phyloP scores from a whole-genome alignment of 1,140 invertebrate genomes.

The Lasioglossum albipes region DNA sequence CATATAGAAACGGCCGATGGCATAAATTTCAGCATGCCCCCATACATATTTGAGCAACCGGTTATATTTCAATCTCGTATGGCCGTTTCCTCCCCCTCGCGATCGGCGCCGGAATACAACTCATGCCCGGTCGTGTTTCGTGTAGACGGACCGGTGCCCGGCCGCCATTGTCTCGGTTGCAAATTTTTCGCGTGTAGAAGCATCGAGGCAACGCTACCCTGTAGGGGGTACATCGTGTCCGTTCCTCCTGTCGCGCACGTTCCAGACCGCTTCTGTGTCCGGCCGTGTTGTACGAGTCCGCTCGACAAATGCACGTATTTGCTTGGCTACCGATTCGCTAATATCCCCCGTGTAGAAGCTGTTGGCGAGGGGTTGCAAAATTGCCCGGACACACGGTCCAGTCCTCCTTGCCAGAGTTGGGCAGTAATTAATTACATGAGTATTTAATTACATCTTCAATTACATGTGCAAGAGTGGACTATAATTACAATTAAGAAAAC shows the following conservation, averaged over 20 bases:
- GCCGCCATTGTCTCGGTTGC: slow-evolving; percentile 77
- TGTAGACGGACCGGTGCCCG: slow-evolving; percentile 58
- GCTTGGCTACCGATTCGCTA: slow-evolving; percentile 58
- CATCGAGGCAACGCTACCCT: slow-evolving; percentile 56
- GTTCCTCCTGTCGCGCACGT: not conserved
- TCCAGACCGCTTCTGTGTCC: slow-evolving; percentile 38
- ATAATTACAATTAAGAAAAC: too few relatives aligned
- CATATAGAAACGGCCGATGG: not conserved
- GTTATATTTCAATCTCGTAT: slow-evolving; percentile 78
- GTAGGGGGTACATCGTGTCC: slow-evolving; percentile 66
- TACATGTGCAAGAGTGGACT: too few relatives aligned
- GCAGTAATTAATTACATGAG: too few relatives aligned
- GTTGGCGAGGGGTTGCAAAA: slow-evolving; percentile 10
- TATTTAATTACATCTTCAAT: too few relatives aligned
- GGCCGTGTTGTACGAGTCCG: slow-evolving; percentile 53
- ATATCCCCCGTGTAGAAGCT: slow-evolving; percentile 33
- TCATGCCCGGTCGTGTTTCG: slow-evolving; percentile 75
- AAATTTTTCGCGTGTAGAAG: slow-evolving; percentile 77
- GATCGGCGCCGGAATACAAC: slow-evolving; percentile 77
- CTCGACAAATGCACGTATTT: slow-evolving; percentile 67
- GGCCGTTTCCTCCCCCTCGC: slow-evolving; percentile 39
- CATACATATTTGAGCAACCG: slow-evolving; percentile 67
- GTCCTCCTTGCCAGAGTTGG: too few relatives aligned
- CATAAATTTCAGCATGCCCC: slow-evolving; percentile 56
- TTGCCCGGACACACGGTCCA: not conserved